phyloP scores from a whole-genome alignment of 2,888 invertebrate genomes.

The Brachyopa scutellaris region DNA sequence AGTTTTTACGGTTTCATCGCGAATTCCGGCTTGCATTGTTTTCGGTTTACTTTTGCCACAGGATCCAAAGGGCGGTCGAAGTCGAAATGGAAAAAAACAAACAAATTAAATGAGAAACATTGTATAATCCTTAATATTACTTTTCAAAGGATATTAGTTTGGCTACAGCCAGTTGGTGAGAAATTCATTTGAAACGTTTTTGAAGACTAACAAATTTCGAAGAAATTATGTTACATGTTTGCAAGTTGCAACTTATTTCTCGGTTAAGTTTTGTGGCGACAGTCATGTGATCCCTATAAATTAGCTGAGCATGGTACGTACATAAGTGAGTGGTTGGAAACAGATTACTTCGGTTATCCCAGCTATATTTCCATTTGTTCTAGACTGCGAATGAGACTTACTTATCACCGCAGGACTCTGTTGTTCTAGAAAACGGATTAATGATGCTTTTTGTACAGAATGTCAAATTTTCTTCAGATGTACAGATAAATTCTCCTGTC shows the following conservation, averaged over 20 bases:
- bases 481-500: neutral
- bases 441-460: no score
- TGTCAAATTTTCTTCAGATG: no score
- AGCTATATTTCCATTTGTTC: neutral
- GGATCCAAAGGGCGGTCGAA: neutral
- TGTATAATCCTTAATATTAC: conserved; percentile 43
- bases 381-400: no score
- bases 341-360: conserved; percentile 11
- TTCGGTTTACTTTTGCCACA: conserved; percentile 4
- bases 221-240: conserved; percentile 13
- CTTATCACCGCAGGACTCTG: conserved; percentile 3
- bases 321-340: conserved; percentile 32
- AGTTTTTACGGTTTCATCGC: conserved; percentile 44
- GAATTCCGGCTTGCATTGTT: conserved; percentile 27
- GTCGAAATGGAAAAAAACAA: no score
- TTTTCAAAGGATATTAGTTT: conserved; percentile 22
- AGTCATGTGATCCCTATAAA: neutral
- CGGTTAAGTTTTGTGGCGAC: conserved; percentile 20
- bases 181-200: conserved; percentile 7
- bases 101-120: conserved; percentile 42
- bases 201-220: conserved; percentile 27
- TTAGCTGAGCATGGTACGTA: neutral
- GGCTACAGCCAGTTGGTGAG: neutral
- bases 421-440: neutral
- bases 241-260: neutral